A percentile compares a stretch with the other conserved stretches of the same genome.
Evolutionary conservation across 2,888 invertebrate species (phyloP).

Genomic region (Drosophila limbata): DNA sequence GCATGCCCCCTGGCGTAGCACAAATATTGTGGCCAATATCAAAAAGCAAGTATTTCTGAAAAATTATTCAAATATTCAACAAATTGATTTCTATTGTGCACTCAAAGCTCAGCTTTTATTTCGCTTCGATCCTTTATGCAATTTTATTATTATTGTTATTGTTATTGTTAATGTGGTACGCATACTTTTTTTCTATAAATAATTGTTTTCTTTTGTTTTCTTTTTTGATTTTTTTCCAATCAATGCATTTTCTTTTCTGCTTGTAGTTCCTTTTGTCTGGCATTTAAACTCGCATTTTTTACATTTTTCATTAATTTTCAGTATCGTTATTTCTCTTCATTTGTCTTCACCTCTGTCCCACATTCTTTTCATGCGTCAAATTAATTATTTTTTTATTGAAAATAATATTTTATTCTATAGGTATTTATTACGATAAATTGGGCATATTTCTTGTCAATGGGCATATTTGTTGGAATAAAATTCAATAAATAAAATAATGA

Average conservation of each 20-base stretch:
- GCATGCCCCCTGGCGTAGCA: constrained; percentile 5
- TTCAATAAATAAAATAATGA: too few relatives aligned
- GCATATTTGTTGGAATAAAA: too few relatives aligned
- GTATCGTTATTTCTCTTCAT: neutral
- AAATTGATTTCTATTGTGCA: constrained; percentile 18
- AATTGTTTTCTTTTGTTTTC: neutral
- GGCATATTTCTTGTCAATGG: too few relatives aligned
- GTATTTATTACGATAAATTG: too few relatives aligned
- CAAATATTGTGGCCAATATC: neutral
- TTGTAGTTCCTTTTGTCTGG: neutral
- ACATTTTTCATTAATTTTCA: constrained; percentile 2
- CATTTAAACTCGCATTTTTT: neutral
- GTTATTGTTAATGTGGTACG: neutral
- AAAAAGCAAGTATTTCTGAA: neutral
- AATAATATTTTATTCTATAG: neutral
- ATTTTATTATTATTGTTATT: constrained; percentile 6
- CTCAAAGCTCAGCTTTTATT: neutral
- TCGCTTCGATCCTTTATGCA: neutral
- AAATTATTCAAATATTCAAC: neutral
- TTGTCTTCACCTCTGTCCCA: neutral
- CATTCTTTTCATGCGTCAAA: constrained; percentile 6
- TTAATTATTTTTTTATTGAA: constrained; percentile 12
- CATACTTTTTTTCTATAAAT: constrained; percentile 11
- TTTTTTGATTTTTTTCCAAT: neutral
- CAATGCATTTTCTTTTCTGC: constrained; percentile 2